Base-by-base conservation (phyloP, 2,113 vertebrate genomes). In the Junco hyemalis region DNA sequence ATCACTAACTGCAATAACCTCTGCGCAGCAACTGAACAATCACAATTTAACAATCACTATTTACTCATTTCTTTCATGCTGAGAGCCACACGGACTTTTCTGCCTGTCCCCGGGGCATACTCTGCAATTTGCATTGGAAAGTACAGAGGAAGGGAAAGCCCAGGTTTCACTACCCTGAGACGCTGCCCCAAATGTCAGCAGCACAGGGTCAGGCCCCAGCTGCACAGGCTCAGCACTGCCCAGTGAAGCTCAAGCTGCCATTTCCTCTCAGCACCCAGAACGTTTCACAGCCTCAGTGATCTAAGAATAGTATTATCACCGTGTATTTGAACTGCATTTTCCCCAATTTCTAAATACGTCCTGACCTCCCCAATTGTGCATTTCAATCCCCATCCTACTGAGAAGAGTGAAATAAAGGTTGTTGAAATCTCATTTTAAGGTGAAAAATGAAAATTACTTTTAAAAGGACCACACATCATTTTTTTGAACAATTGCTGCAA, bases 101-200 rank as follows among this genome's bases (percentile, higher is more conserved):
- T 25, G 53, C 44, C 66, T 36, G 73, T 85, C 87, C 79, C 79
- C 9, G 19, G 74, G 60, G 85, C 35, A 38, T 25, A 25, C 44
- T 48, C n/a, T 23, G 42, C 59, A 66, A 82, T 95, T 90, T 92
- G 91, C 93, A 93, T 92, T 19, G 73, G 87, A 86, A 94, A 90
- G 68, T 40, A 80, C 38, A 92, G 66, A 76, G 81, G 66, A 21
- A 74, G 51, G 68, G 74, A 90, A 92, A 79, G 25, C 78, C 83
- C 86, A 42, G 0, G 20, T 85, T 90, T 50, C 36, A 59, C 12
- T 33, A 33, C 69, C 38, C 70, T 24, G 40, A 81, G 65, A 77
- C 56, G 84, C 59, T 63, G 81, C 63, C 81, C 42, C 48, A 91
- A 42, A 65, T 50, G 53, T 47, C 84, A 69, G 7, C 87, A 13